A percentile compares a stretch with the other conserved stretches of the same genome.
These are phyloP conservation scores for Nephrotoma flavescens DNA, from an alignment of 2,888 invertebrate species.

Conservation along the genomic window DNA sequence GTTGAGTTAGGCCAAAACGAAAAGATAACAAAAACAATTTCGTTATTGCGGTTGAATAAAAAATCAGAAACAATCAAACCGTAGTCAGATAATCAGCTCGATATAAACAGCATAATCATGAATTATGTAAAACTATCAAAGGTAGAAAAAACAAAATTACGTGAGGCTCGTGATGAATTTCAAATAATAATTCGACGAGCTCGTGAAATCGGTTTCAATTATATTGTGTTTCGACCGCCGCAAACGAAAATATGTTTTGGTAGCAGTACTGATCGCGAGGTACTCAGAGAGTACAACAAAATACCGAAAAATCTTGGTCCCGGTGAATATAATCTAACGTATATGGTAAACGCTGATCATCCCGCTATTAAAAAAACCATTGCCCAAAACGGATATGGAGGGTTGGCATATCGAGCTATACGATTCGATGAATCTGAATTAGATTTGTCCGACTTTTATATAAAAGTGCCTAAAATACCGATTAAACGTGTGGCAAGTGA, in stretches of 20 bases:
- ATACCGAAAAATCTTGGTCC: conserved; percentile 19
- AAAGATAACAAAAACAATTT: neutral
- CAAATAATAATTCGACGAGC: conserved; percentile 18
- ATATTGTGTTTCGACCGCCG: conserved; percentile 26
- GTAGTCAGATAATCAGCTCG: neutral
- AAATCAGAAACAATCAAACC: neutral
- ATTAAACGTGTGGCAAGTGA: neutral
- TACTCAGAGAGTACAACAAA: conserved; percentile 31
- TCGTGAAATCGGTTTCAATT: conserved; percentile 6
- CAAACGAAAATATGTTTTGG: conserved; percentile 38
- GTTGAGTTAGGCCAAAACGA: neutral
- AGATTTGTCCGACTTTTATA: neutral
- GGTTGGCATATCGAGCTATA: conserved; percentile 20
- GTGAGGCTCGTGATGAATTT: conserved; percentile 17
- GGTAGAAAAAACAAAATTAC: neutral
- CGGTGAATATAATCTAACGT: conserved; percentile 15
- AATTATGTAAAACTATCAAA: neutral
- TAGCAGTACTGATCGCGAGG: conserved; percentile 33
- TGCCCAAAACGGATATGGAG: conserved; percentile 22
- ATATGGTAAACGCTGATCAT: neutral
- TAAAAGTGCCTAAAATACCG: neutral
- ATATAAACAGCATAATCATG: neutral
- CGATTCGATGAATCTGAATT: conserved; percentile 12
- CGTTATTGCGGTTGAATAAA: neutral
- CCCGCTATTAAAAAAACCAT: neutral